Evolutionary conservation across 2,113 vertebrate species (phyloP).

Genomic region (Phalacrocorax aristotelis): DNA sequence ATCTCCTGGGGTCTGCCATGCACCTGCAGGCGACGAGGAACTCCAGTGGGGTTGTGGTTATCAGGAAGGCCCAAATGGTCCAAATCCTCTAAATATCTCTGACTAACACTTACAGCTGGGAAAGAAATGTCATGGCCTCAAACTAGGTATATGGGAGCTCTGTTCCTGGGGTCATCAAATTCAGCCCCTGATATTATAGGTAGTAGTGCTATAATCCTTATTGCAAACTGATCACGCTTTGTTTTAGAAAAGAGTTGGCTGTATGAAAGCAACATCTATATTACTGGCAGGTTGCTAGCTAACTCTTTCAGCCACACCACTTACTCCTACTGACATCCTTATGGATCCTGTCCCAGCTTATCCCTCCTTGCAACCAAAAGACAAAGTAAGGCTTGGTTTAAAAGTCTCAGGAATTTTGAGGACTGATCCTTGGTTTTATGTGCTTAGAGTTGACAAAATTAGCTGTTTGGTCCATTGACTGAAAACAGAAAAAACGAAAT

Average conservation of each 20-base stretch:
- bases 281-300: neutral
- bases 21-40: neutral
- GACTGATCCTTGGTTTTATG: neutral
- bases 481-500: constrained; percentile 3
- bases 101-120: neutral
- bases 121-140: neutral
- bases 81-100: neutral
- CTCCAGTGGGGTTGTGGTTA: rapidly evolving
- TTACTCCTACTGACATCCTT: neutral
- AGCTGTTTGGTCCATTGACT: neutral
- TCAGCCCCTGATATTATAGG: neutral
- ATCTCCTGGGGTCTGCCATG: neutral
- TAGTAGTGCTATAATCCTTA: neutral
- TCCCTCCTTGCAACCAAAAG: neutral
- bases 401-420: neutral
- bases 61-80: neutral
- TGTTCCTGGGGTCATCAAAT: neutral
- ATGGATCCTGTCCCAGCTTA: neutral
- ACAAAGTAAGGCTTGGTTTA: neutral
- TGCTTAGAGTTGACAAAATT: neutral
- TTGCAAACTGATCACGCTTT: neutral
- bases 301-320: neutral
- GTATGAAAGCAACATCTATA: neutral
- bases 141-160: neutral
- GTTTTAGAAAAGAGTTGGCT: neutral